Conservation (phyloP, 2,797 vertebrate genomes). For the Odontamblyopus rebecca region DNA sequence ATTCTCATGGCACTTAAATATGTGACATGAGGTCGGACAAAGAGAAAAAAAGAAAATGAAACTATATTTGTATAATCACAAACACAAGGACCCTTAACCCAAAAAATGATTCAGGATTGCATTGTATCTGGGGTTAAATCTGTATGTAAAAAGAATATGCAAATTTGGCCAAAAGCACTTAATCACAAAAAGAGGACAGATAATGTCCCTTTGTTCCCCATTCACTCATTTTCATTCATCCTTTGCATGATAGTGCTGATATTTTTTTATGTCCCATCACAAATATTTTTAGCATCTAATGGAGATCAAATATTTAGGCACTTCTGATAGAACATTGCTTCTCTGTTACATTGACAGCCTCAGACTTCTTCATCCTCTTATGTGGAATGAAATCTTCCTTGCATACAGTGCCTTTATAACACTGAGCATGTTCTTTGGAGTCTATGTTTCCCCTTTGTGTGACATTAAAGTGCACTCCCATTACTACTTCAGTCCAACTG, state of each 20-base stretch:
- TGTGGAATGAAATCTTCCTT: neutral
- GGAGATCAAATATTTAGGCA: too few species aligned
- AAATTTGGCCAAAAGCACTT: too few species aligned
- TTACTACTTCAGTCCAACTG: conserved; percentile 11
- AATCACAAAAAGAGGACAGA: too few species aligned
- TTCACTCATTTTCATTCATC: too few species aligned
- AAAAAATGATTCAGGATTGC: too few species aligned
- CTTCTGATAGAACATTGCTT: neutral
- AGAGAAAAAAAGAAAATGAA: neutral
- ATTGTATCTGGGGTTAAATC: too few species aligned
- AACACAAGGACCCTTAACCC: too few species aligned
- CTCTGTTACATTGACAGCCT: neutral
- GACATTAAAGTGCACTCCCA: neutral
- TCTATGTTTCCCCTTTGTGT: neutral
- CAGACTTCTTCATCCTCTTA: neutral
- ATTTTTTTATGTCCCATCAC: neutral
- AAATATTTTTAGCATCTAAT: too few species aligned
- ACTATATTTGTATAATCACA: too few species aligned
- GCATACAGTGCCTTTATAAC: neutral
- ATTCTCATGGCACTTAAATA: neutral
- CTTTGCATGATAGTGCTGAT: too few species aligned
- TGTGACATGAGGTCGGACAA: neutral
- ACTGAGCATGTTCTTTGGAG: neutral
- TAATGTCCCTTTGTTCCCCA: too few species aligned
- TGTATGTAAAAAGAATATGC: too few species aligned